Percentiles rank a stretch among this genome's conserved stretches.
Conservation (phyloP, 2,113 vertebrate genomes). For the Ivindomyrus marchei region DNA sequence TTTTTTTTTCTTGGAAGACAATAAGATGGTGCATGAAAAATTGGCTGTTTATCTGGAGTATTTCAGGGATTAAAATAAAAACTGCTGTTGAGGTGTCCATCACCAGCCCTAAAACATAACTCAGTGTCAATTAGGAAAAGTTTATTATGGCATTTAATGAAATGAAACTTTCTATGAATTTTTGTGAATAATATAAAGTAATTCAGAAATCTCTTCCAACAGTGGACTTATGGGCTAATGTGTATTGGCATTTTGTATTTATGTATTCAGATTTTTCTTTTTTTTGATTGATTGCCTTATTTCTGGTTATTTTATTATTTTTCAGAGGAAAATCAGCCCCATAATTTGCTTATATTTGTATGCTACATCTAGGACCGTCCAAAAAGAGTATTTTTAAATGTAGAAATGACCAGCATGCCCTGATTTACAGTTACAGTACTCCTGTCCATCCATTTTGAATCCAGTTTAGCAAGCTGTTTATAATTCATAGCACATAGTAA, state of each 20-base stretch:
- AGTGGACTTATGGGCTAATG: background rate
- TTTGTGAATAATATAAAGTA: background rate
- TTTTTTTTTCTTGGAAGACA: background rate
- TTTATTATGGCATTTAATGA: background rate
- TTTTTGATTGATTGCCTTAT: background rate
- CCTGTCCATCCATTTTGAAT: background rate
- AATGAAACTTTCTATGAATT: conserved; percentile 2
- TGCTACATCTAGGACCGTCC: background rate
- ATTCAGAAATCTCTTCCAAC: background rate
- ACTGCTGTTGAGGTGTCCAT: conserved; percentile 12
- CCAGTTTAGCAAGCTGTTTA: background rate
- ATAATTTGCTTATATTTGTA: background rate
- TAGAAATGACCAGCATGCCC: background rate
- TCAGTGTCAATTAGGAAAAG: background rate
- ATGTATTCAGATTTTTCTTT: background rate
- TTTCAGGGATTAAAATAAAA: conserved; percentile 29
- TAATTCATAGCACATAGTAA: background rate
- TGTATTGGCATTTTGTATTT: background rate
- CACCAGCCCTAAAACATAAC: background rate
- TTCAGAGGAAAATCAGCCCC: background rate
- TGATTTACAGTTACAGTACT: background rate
- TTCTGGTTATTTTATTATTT: background rate
- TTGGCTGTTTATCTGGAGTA: conserved; percentile 15
- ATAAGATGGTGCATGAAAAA: conserved; percentile 26
- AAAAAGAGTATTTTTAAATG: background rate